Conservation (phyloP, 1,140 invertebrate genomes). For the Euwallacea fornicatus region DNA sequence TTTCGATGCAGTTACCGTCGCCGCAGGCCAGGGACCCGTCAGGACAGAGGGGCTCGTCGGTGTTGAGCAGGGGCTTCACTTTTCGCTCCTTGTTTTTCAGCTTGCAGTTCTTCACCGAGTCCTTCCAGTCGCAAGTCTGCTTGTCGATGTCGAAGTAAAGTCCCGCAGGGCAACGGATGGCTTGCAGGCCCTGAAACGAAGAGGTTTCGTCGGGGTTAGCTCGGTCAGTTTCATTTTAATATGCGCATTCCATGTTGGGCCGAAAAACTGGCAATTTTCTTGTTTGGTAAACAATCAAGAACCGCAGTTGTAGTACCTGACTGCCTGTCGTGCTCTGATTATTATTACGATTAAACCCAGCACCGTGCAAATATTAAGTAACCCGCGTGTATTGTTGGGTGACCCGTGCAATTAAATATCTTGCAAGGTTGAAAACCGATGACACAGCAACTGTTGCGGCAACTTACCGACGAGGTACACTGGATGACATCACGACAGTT, state of each 20-base stretch:
- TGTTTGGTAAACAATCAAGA: background rate
- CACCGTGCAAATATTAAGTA: conserved; percentile 13
- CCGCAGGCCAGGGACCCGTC: conserved; percentile 86
- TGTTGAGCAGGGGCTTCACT: conserved; percentile 84
- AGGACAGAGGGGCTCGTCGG: conserved; percentile 87
- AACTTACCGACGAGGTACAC: conserved; percentile 85
- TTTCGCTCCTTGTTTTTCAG: conserved; percentile 89
- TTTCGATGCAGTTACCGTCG: conserved; percentile 82
- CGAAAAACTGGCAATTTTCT: background rate
- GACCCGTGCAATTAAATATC: conserved; percentile 14
- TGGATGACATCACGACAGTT: conserved; percentile 94
- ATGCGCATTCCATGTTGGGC: background rate
- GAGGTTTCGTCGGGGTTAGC: background rate
- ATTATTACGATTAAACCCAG: conserved; percentile 12
- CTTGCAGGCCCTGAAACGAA: conserved; percentile 76
- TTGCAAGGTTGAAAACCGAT: background rate
- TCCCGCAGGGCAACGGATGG: conserved; percentile 89
- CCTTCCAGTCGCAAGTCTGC: conserved; percentile 95
- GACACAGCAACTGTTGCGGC: background rate
- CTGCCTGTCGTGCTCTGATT: conserved; percentile 9
- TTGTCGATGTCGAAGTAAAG: conserved; percentile 94
- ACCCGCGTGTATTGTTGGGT: conserved; percentile 10
- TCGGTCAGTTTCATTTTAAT: background rate
- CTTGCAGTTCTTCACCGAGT: conserved; percentile 90
- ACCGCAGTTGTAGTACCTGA: background rate